A percentile compares a stretch with the other conserved stretches of the same genome.
Evolutionary conservation across 2,888 invertebrate genomes (phyloP).

Genomic region (Clunio marinus): DNA sequence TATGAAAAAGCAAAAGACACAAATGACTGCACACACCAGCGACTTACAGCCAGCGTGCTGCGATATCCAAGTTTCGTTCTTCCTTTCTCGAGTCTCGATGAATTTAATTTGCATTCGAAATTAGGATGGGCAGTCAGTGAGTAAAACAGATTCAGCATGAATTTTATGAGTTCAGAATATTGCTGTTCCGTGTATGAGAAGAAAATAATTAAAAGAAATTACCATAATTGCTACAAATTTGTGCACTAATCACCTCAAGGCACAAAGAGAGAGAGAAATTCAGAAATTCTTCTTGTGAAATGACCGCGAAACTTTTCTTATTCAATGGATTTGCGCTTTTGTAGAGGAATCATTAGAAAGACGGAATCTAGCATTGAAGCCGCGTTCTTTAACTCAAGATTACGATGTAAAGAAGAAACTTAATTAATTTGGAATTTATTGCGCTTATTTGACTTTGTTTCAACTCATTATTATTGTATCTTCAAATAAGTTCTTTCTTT

Average conservation of each 20-base stretch:
- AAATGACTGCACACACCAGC: constrained; percentile 28
- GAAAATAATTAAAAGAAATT: constrained; percentile 22
- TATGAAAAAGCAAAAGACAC: background rate
- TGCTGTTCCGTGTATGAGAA: background rate
- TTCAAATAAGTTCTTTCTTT: no score
- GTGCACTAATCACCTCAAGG: constrained; percentile 30
- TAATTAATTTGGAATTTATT: constrained; percentile 37
- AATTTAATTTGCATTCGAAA: constrained; percentile 33
- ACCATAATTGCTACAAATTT: constrained; percentile 39
- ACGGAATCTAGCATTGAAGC: background rate
- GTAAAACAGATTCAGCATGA: no score
- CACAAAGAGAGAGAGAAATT: background rate
- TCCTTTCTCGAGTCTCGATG: background rate
- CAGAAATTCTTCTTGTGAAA: constrained; percentile 4
- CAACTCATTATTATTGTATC: background rate
- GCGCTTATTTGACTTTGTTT: constrained; percentile 17
- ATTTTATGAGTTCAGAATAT: background rate
- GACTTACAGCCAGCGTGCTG: no score
- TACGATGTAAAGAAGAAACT: background rate
- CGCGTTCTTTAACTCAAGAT: background rate
- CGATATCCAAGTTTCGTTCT: no score
- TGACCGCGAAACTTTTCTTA: background rate
- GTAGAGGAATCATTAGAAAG: background rate
- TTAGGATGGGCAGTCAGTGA: no score
- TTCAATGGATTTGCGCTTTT: constrained; percentile 19